A percentile compares a stretch with the other conserved stretches of the same genome.
These are phyloP conservation scores for Polypedilum vanderplanki DNA, from an alignment of 1,140 invertebrate species.

Conservation along the genomic window DNA sequence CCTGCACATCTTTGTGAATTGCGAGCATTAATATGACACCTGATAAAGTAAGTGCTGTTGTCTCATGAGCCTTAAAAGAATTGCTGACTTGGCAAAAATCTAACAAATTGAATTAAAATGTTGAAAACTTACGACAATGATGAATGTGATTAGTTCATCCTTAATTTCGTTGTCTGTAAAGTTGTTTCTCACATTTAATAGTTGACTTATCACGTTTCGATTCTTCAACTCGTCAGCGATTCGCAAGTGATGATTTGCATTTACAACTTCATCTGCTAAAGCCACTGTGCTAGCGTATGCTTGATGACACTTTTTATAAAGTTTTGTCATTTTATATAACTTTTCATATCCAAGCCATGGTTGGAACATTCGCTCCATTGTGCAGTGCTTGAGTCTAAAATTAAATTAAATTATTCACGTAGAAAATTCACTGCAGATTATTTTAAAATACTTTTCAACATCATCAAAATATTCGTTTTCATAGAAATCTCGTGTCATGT, in stretches of 20 bases:
- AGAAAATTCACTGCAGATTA: background rate
- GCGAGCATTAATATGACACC: slow-evolving; percentile 35
- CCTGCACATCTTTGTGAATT: slow-evolving; percentile 38
- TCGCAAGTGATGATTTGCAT: background rate
- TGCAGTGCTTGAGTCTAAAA: background rate
- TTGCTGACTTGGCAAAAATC: background rate
- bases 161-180: slow-evolving; percentile 53
- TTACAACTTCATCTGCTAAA: background rate
- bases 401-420: background rate
- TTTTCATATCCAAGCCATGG: background rate
- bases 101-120: background rate
- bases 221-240: background rate
- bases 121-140: slow-evolving; percentile 47
- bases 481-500: background rate
- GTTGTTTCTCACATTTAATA: slow-evolving; percentile 35
- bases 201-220: background rate
- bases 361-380: background rate
- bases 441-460: background rate
- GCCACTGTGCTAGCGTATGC: background rate
- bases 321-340: slow-evolving; percentile 28
- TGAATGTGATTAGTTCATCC: slow-evolving; percentile 71
- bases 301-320: background rate
- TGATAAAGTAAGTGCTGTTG: background rate
- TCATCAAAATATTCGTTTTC: background rate
- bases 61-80: background rate